Evolutionary conservation across 2,113 vertebrate species (phyloP).

Genomic region (Grantiella picta): DNA sequence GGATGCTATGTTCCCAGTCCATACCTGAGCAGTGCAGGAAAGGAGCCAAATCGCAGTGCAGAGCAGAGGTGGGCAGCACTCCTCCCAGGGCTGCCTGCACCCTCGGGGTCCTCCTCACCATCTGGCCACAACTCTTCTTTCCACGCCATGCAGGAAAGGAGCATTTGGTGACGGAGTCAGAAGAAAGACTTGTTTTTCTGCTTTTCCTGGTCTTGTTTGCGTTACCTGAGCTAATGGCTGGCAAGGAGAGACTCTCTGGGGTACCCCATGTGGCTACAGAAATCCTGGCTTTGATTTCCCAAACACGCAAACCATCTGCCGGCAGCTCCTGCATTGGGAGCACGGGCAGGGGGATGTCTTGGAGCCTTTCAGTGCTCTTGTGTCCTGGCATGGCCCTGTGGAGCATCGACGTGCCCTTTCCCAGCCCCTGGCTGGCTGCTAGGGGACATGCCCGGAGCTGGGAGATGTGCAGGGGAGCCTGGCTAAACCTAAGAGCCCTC

Average conservation of each 20-base stretch:
- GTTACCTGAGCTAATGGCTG: neutral
- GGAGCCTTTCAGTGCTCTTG: neutral
- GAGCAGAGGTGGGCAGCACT: accelerated
- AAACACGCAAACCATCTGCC: neutral
- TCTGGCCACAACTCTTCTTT: accelerated
- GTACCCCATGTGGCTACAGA: accelerated
- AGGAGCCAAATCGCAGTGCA: accelerated
- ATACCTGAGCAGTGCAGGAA: accelerated
- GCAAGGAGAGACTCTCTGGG: neutral
- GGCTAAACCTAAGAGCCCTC: neutral
- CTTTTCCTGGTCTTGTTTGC: neutral
- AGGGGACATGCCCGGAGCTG: accelerated
- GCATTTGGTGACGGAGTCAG: neutral
- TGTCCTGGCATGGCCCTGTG: neutral
- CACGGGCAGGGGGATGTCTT: neutral
- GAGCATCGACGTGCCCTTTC: neutral
- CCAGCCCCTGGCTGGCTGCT: neutral
- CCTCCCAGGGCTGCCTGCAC: accelerated
- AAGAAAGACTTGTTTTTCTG: neutral
- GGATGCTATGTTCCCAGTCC: accelerated
- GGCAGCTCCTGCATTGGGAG: accelerated
- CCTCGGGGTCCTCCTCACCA: neutral
- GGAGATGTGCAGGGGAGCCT: neutral
- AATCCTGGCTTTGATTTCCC: neutral
- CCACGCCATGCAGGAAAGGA: neutral